Evolutionary conservation across 2,797 vertebrate species (phyloP), one percentile per base, ranked within the genome.

Genomic region (Perodicticus potto): DNA sequence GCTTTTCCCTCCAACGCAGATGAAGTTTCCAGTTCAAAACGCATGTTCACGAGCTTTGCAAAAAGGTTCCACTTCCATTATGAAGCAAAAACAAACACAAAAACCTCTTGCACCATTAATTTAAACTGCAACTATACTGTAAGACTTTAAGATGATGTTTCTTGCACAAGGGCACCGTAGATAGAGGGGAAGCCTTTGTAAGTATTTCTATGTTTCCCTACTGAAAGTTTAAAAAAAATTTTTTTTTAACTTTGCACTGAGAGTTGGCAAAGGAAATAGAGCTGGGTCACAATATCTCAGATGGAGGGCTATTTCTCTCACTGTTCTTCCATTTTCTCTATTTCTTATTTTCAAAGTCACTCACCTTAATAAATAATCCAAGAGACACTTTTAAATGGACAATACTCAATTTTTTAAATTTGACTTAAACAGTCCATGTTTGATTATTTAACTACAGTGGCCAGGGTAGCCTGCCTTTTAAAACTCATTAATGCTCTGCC

Each of bases 171-270:
- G 25, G 20, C 4, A 2, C 59, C 67, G 25, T 34, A 55, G n/a
- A 76, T 32, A 61, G n/a, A 95, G 67, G 55, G 57, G 63, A 93
- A 95, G 27, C 11, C 77, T 97, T 63, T 55, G 87, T 91, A 91
- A 97, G 93, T 69, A 94, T 85, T 92, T 94, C 43, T 76, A 14
- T 76, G 88, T 89, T 96, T 92, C 72, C 81, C 40, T 81, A 70
- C 0, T 77, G 76, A 85, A 23, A 6, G 7, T 43, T 81, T 93
- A 43, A n/a, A 59, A 59, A 53, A 16, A 16, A 4, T 4, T 16
- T 3, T 0, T 12, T 73, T 59, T 90, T 77, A 61, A 61, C 65
- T 59, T 70, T 45, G 90, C 45, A 61, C 53, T 76, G 83, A 63
- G 53, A 45, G 4, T 89, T 91, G 69, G 57, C 76, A 91, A 91